Evolutionary conservation across 2,888 invertebrate genomes (phyloP), one percentile per base, ranked within the genome.

Genomic region (Digitonthophagus gazella): DNA sequence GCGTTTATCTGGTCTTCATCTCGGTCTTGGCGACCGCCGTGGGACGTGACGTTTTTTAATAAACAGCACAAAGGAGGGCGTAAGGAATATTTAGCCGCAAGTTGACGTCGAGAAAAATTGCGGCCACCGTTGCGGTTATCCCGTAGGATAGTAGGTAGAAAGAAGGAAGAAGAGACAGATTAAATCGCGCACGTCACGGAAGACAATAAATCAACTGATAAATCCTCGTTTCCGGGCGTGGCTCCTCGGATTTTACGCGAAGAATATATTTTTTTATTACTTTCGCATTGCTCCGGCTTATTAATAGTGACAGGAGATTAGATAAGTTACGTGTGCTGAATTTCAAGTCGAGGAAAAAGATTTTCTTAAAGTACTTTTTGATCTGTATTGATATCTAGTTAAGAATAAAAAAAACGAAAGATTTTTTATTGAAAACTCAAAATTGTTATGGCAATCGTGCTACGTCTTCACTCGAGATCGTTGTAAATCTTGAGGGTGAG

Each of bases 201-300:
- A 74, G 75, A 75, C 74, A 75, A 76, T 76, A 75, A 75, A 76
- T 76, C 76, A 76, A 75, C 71, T 70, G 74, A 74, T 72, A 75
- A 75, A 75, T 73, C 75, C 74, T 69, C 67, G 61, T 20, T 61
- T 61, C 61, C 61, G 61, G 18, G 58, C 58, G 58, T 18, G 18
- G 16, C 58, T 20, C 61, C 61, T 3, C 6, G 18, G 61, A 61
- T 18, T 19, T 20, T 18, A 20, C 18, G 18, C 18, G 20, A 61
- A 61, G 61, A 61, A 61, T 18, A 19, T 20, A 61, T 61, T 61
- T 61, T 61, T 61, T 44, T 44, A 44, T 44, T 61, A 61, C 61
- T 19, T n/a, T 61, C 6, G 61, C 61, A 14, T 16, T 57, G 14
- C 61, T 16, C 20, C 18, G 18, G 18, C 61, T 61, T 61, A 61